Evolutionary conservation across 1,140 invertebrate genomes (phyloP).

Genomic region (Capitella teleta): DNA sequence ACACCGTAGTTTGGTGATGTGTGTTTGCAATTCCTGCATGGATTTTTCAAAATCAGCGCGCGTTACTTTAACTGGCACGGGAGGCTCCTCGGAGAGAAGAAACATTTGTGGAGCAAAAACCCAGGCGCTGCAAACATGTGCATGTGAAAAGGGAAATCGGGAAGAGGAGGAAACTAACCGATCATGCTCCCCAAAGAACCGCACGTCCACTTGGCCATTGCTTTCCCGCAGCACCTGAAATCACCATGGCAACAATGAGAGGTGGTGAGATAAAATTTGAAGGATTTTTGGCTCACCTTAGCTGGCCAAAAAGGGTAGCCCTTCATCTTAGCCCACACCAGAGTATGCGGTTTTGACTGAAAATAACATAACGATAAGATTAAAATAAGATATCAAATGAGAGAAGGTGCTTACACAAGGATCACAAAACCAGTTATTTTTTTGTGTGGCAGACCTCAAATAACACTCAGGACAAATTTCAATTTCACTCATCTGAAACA

Average conservation of each 20-base stretch:
- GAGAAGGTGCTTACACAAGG: conserved; percentile 57
- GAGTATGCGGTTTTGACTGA: conserved; percentile 60
- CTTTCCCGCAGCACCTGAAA: conserved; percentile 57
- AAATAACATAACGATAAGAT: conserved; percentile 14
- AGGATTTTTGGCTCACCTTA: conserved; percentile 54
- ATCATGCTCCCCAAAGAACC: conserved; percentile 90
- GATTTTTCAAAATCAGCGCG: conserved; percentile 56
- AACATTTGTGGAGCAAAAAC: conserved; percentile 72
- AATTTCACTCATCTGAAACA: conserved; percentile 61
- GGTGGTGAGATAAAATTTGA: no score
- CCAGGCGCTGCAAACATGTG: conserved; percentile 54
- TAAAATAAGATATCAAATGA: no score
- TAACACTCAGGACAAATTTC: conserved; percentile 91
- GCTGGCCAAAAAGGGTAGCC: conserved; percentile 92
- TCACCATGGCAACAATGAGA: neutral
- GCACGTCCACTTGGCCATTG: conserved; percentile 66
- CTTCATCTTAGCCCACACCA: conserved; percentile 86
- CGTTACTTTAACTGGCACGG: conserved; percentile 50
- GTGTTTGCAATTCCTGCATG: conserved; percentile 59
- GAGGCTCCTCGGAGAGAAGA: conserved; percentile 59
- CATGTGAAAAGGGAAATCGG: neutral
- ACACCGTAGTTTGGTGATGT: conserved; percentile 58
- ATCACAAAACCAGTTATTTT: conserved; percentile 77
- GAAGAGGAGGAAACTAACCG: no score
- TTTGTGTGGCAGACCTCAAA: conserved; percentile 60